phyloP scores from a whole-genome alignment of 2,888 invertebrate species.

The Leucozona laternaria region DNA sequence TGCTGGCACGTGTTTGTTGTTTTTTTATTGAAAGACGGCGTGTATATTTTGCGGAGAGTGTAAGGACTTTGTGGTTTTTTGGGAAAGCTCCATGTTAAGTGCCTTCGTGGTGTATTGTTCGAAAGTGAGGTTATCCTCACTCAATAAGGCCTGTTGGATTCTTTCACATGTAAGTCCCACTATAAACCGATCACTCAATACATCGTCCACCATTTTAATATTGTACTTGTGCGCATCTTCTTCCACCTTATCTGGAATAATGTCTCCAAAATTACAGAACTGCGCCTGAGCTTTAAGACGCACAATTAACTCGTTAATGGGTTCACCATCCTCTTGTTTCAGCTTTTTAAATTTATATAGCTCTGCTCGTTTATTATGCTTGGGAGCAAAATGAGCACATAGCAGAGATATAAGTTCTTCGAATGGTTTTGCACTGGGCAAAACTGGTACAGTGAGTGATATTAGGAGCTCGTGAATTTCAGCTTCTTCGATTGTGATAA shows the following conservation, averaged over 20 bases:
- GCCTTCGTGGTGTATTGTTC: conserved; percentile 32
- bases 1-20: neutral
- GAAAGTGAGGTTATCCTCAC: conserved; percentile 40
- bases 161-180: conserved; percentile 10
- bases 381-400: conserved; percentile 38
- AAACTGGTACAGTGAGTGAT: conserved; percentile 35
- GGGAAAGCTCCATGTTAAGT: conserved; percentile 14
- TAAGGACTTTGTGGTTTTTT: conserved; percentile 28
- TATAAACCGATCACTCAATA: conserved; percentile 37
- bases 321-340: conserved; percentile 46
- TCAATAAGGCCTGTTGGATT: conserved; percentile 5
- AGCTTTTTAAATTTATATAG: conserved; percentile 56
- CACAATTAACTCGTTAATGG: conserved; percentile 33
- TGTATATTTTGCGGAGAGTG: no score
- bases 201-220: conserved; percentile 41
- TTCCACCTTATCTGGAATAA: conserved; percentile 15
- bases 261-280: conserved; percentile 22
- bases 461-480: conserved; percentile 27
- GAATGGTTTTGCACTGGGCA: conserved; percentile 36
- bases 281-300: conserved; percentile 33
- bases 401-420: conserved; percentile 25
- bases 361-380: conserved; percentile 72
- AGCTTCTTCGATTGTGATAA: conserved; percentile 29
- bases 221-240: conserved; percentile 25
- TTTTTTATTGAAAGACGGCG: conserved; percentile 3